A percentile compares a stretch with the other conserved stretches of the same genome.
Evolutionary conservation across 2,797 vertebrate species (phyloP).

Genomic region (Glossophaga mutica): DNA sequence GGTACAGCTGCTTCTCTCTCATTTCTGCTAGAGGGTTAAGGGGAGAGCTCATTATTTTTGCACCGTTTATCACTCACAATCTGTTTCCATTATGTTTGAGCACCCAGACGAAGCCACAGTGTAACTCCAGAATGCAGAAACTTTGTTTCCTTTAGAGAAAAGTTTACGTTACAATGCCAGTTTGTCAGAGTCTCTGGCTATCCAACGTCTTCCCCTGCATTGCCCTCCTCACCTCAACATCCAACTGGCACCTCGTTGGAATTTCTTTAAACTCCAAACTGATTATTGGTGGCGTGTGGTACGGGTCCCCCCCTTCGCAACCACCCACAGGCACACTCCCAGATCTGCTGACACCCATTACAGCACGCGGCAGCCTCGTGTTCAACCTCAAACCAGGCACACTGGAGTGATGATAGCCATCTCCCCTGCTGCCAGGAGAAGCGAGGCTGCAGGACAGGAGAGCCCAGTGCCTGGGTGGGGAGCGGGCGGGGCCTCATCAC

Average conservation of each 20-base stretch:
- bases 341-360: neutral
- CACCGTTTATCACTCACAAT: neutral
- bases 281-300: neutral
- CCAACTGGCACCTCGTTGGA: neutral
- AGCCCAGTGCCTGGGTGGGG: neutral
- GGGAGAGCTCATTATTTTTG: neutral
- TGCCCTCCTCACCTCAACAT: neutral
- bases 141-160: neutral
- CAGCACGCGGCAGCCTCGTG: fast-evolving
- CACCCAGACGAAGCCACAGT: neutral
- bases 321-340: neutral
- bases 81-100: neutral
- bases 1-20: neutral
- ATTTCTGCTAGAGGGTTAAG: neutral
- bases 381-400: neutral
- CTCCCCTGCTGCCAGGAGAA: neutral
- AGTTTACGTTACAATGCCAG: neutral
- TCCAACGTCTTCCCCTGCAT: too few relatives aligned
- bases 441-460: neutral
- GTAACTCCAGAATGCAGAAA: neutral
- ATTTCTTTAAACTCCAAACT: neutral
- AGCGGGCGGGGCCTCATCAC: neutral
- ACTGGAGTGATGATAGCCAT: neutral
- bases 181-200: neutral
- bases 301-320: fast-evolving